These are phyloP conservation scores for Asarcornis scutulata DNA, from an alignment of 2,113 vertebrate genomes.

Conservation along the genomic window DNA sequence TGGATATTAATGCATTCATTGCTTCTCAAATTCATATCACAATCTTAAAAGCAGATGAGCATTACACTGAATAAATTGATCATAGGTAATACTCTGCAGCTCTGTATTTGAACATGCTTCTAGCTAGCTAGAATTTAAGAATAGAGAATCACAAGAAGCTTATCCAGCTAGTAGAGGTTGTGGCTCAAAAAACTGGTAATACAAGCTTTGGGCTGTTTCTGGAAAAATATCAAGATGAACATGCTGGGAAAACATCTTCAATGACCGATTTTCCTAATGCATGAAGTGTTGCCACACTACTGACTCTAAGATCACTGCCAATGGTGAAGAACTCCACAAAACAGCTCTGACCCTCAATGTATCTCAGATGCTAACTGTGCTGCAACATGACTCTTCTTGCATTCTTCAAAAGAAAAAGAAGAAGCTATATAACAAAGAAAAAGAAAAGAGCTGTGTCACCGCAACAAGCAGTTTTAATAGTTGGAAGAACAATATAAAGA, in stretches of 20 bases:
- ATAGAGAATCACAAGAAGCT: neutral
- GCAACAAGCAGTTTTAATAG: neutral
- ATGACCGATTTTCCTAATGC: neutral
- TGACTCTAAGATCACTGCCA: neutral
- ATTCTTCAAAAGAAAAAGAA: neutral
- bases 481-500: neutral
- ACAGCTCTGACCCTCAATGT: neutral
- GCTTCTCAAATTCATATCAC: neutral
- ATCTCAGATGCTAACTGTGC: neutral
- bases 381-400: accelerated
- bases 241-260: neutral
- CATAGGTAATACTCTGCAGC: neutral
- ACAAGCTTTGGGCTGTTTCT: neutral
- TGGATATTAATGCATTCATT: neutral
- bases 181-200: neutral
- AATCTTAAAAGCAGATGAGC: neutral
- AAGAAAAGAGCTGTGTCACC: neutral
- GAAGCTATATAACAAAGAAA: neutral
- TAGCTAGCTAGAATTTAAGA: neutral
- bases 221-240: neutral
- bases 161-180: neutral
- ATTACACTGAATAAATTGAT: neutral
- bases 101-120: neutral
- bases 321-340: neutral
- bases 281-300: neutral